Conservation (phyloP, 2,113 vertebrate species). For the Columba livia region DNA sequence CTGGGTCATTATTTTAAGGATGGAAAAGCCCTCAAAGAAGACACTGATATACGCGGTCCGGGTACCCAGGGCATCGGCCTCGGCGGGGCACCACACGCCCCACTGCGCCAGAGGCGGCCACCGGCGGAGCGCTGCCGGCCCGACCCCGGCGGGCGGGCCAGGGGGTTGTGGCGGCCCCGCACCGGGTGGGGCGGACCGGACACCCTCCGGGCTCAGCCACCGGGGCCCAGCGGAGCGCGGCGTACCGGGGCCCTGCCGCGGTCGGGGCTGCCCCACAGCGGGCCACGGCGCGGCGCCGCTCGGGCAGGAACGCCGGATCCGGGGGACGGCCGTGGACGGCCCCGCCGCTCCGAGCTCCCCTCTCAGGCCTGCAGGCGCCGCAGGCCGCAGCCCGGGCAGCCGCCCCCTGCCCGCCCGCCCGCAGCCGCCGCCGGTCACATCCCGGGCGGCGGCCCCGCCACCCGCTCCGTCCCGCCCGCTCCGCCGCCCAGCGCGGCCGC, state of each 20-base stretch:
- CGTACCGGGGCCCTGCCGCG: no score
- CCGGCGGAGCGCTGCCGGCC: neutral
- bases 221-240: no score
- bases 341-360: neutral
- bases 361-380: neutral
- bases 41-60: neutral
- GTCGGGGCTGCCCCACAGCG: no score
- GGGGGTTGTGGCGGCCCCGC: neutral
- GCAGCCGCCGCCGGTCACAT: no score
- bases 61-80: neutral
- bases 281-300: no score
- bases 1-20: rapidly evolving
- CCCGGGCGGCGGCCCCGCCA: neutral
- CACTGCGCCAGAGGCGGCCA: neutral
- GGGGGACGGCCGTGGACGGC: neutral
- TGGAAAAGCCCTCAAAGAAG: neutral
- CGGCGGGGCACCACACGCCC: neutral
- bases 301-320: no score
- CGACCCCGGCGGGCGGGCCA: neutral
- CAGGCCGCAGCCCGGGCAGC: no score
- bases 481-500: neutral
- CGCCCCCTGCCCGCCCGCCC: no score
- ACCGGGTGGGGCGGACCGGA: neutral
- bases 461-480: neutral
- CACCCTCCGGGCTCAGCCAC: neutral